Conservation (phyloP, 2,113 vertebrate genomes). For the Proteles cristata region DNA sequence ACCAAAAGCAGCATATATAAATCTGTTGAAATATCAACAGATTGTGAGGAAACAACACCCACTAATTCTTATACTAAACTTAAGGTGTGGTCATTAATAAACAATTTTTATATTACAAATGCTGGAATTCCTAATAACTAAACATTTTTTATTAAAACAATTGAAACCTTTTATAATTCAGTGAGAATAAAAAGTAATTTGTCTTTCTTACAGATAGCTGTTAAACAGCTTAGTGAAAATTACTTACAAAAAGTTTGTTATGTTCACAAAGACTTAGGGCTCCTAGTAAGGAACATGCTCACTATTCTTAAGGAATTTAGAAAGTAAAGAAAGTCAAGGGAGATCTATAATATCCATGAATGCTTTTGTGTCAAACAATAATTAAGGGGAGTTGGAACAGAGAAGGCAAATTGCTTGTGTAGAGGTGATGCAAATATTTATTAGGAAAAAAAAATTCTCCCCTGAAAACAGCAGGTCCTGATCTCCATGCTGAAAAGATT, state of each 20-base stretch:
- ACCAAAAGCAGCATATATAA: background rate
- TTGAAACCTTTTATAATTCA: slow-evolving; percentile 8
- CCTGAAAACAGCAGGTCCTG: background rate
- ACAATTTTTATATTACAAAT: background rate
- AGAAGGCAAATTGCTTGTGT: background rate
- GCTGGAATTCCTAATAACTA: background rate
- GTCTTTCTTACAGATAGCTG: background rate
- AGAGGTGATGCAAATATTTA: background rate
- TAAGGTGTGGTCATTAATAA: background rate
- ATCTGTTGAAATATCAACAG: background rate
- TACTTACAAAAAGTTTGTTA: background rate
- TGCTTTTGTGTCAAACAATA: background rate
- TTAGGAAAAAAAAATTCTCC: background rate
- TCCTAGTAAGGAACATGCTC: background rate
- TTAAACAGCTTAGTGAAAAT: background rate
- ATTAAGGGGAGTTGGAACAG: background rate
- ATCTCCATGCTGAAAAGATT: background rate
- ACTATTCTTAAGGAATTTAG: background rate
- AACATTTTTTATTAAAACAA: slow-evolving; percentile 19
- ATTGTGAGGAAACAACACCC: background rate
- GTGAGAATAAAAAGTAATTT: background rate
- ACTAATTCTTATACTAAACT: background rate
- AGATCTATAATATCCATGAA: background rate
- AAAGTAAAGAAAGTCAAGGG: background rate
- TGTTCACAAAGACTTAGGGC: background rate